A percentile compares a stretch with the other conserved stretches of the same genome.
Evolutionary conservation across 2,113 vertebrate genomes (phyloP).

Genomic region (Fulmarus glacialis): DNA sequence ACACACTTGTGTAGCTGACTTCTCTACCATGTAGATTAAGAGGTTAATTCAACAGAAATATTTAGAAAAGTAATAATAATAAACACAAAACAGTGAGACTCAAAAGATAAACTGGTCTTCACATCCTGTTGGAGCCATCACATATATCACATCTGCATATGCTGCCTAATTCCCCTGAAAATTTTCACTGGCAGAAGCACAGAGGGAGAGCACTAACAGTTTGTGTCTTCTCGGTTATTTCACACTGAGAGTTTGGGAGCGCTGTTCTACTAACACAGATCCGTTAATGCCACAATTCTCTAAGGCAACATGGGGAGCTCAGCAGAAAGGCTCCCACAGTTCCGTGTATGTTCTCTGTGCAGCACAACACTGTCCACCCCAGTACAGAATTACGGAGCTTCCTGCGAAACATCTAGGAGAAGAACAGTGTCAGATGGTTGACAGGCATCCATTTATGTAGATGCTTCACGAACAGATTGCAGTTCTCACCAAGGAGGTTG

Average conservation of each 20-base stretch:
- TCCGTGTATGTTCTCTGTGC: fast-evolving
- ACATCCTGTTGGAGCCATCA: background rate
- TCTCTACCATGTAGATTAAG: background rate
- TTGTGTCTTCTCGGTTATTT: background rate
- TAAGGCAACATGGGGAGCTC: background rate
- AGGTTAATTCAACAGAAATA: background rate
- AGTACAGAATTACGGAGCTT: background rate
- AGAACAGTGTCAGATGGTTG: constrained; percentile 3
- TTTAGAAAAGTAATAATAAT: background rate
- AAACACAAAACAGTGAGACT: background rate
- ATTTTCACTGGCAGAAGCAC: background rate
- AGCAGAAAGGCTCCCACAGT: background rate
- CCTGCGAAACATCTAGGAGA: background rate
- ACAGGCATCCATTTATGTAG: constrained; percentile 6
- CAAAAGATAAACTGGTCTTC: background rate
- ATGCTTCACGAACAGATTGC: background rate
- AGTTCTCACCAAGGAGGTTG: constrained; percentile 3
- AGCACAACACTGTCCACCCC: background rate
- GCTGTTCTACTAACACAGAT: background rate
- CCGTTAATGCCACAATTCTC: background rate
- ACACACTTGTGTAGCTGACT: background rate
- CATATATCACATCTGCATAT: background rate
- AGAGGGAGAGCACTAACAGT: background rate
- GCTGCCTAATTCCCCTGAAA: background rate
- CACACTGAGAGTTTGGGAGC: background rate